Evolutionary conservation across 2,113 vertebrate species (phyloP).

Genomic region (Motacilla alba): DNA sequence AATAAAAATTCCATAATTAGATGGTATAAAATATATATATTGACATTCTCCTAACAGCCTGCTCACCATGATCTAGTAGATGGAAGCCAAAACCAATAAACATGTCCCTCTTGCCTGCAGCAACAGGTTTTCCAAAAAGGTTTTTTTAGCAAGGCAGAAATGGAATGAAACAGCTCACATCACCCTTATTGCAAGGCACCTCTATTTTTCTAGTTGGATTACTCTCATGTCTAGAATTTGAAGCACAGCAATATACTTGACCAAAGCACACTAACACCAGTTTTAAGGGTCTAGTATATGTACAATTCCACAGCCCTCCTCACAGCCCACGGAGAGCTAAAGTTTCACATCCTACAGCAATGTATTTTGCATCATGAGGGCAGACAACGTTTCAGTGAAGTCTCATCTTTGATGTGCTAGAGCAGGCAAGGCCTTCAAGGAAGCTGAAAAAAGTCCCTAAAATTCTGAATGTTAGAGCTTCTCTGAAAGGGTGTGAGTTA

Average conservation of each 20-base stretch:
- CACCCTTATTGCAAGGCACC: background rate
- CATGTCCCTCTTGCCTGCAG: background rate
- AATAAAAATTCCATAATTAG: background rate
- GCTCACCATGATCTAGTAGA: background rate
- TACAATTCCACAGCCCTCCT: background rate
- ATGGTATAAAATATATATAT: background rate
- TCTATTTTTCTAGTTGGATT: background rate
- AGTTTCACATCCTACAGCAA: too few relatives aligned
- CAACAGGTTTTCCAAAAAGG: background rate
- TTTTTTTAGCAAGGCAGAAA: background rate
- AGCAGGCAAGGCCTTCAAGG: background rate
- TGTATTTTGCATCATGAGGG: background rate
- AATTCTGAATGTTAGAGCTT: background rate
- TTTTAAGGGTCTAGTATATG: background rate
- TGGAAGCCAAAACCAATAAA: background rate
- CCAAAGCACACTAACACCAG: background rate
- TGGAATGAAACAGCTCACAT: background rate
- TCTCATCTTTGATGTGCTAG: background rate
- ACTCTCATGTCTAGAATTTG: background rate
- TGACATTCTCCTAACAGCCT: background rate
- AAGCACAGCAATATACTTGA: background rate
- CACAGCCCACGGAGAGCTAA: background rate
- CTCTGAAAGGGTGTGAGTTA: background rate
- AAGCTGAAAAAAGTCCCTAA: background rate
- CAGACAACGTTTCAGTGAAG: background rate